Conservation (phyloP, 2,888 invertebrate genomes). For the Cosmia trapezina region DNA sequence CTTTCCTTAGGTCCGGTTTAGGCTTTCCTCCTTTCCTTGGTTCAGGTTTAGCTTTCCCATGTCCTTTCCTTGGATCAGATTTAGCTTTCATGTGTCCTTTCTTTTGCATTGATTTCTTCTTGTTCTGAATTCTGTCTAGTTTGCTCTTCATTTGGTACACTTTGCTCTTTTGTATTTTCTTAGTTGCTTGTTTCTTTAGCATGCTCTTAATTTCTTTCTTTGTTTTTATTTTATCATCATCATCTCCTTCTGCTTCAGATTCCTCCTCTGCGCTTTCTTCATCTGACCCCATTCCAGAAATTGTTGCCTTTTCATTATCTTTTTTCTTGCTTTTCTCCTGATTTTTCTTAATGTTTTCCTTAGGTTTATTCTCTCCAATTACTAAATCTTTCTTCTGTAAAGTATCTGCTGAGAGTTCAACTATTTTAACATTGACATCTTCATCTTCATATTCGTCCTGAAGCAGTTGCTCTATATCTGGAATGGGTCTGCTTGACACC, state of each 20-base stretch:
- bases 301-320: constrained; percentile 64
- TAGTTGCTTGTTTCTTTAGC: constrained; percentile 93
- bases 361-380: constrained; percentile 93
- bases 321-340: constrained; percentile 68
- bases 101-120: constrained; percentile 91
- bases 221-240: constrained; percentile 82
- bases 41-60: constrained; percentile 63
- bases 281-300: constrained; percentile 84
- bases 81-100: constrained; percentile 74
- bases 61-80: constrained; percentile 75
- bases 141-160: constrained; percentile 94
- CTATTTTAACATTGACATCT: constrained; percentile 94
- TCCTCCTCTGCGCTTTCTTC: constrained; percentile 76
- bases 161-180: constrained; percentile 94
- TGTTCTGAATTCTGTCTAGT: constrained; percentile 92
- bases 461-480: constrained; percentile 92
- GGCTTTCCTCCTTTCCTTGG: constrained; percentile 72
- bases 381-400: constrained; percentile 93
- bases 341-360: constrained; percentile 69
- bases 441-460: constrained; percentile 94
- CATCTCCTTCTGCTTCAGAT: constrained; percentile 74
- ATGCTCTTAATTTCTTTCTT: constrained; percentile 93
- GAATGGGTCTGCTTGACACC: constrained; percentile 93
- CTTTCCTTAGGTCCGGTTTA: constrained; percentile 77
- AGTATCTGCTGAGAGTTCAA: constrained; percentile 93